Evolutionary conservation across 1,140 invertebrate genomes (phyloP), one percentile per base, ranked within the genome.

Genomic region (Atta cephalotes): DNA sequence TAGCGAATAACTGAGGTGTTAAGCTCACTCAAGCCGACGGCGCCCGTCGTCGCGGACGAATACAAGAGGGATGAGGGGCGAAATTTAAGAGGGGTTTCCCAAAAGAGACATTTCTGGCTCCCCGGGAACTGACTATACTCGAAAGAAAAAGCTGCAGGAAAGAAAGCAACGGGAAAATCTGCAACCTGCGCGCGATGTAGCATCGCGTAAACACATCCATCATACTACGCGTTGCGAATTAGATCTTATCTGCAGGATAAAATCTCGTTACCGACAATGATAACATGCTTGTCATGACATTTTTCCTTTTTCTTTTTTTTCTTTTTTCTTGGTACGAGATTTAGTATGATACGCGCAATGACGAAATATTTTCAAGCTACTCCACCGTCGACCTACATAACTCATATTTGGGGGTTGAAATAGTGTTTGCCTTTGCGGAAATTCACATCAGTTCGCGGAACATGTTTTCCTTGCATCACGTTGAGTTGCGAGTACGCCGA

Each of bases 1-100:
- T 74, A 85, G 63, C 70, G 87, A 87, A 82, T 86, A 91, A 90
- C 76, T 72, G 86, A 90, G 86, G 80, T 88, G 91, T 92, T 92
- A 89, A 92, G 85, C 39, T 87, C 65, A 77, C 51, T 65, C 65
- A 28, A 60, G 28, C 21, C 76, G 68, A 85, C 45, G 74, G 10
- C 21, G 53, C 25, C 77, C 21, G 21, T 78, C 76, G 58, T 78
- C 21, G 39, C 25, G 16, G 21, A 2, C 53, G n/a, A 66, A 45
- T 62, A 65, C 14, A 58, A 49, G 60, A 35, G 21, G 21, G 14
- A 21, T 66, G 35, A 39, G 53, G 6, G 28, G 7, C 53, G 81
- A 86, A 81, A 88, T 90, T 90, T 86, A 87, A 90, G 74, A 90
- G 68, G 39, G 25, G 21, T 25, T 31, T 35, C 12, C 53, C 45